These are phyloP conservation scores for Bujurquina vittata DNA, from an alignment of 2,113 vertebrate species.

Conservation along the genomic window DNA sequence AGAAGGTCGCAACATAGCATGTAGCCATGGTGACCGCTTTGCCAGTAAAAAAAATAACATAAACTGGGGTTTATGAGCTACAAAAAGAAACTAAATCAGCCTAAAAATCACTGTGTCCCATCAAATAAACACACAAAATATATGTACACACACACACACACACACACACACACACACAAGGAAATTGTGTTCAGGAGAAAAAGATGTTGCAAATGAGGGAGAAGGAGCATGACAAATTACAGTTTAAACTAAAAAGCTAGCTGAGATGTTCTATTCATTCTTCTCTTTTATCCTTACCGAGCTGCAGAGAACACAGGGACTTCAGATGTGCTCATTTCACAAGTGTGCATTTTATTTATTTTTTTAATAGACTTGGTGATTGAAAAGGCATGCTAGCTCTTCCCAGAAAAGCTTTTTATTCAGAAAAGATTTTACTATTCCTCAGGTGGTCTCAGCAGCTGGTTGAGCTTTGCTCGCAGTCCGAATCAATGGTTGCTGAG, in stretches of 20 bases:
- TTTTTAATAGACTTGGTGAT: not conserved
- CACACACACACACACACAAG: not conserved
- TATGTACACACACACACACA: not conserved
- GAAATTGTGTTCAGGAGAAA: not conserved
- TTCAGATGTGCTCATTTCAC: not conserved
- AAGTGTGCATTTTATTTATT: not conserved
- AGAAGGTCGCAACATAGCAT: conserved; percentile 60
- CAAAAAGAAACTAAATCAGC: conserved; percentile 32
- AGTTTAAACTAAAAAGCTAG: not conserved
- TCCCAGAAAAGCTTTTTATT: not conserved
- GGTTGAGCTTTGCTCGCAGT: not conserved
- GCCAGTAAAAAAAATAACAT: conserved; percentile 40
- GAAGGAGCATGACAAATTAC: not conserved
- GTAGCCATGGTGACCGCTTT: conserved; percentile 66
- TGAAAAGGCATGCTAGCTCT: conserved; percentile 19
- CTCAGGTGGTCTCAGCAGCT: not conserved
- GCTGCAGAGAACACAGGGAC: not conserved
- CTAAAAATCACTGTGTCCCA: not conserved
- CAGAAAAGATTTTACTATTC: not conserved
- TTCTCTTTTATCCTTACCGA: not conserved
- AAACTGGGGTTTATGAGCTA: conserved; percentile 23
- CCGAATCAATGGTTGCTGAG: not conserved
- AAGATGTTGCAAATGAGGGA: not conserved
- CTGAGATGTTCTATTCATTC: not conserved
- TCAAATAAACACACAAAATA: conserved; percentile 9